phyloP scores from a whole-genome alignment of 37 sponge, comb jelly and placozoan genomes.

The Spongilla lacustris region DNA sequence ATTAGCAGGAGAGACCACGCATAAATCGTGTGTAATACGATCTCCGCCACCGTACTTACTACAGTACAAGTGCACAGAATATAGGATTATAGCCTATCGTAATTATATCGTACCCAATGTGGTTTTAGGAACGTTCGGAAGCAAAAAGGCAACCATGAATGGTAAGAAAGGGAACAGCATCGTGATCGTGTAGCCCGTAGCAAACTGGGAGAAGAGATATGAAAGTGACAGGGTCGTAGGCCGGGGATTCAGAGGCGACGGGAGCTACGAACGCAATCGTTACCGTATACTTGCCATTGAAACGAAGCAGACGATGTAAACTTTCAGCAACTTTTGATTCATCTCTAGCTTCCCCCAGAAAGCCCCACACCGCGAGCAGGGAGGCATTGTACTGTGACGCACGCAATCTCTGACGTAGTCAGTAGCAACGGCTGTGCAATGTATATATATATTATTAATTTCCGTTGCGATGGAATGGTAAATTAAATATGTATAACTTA shows the following conservation, averaged over 20 bases:
- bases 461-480: no score
- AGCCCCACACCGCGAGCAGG: not conserved
- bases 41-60: no score
- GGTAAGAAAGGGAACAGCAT: constrained; percentile 89
- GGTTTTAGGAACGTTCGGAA: constrained; percentile 20
- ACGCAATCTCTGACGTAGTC: no score
- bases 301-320: not conserved
- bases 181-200: constrained; percentile 73
- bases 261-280: not conserved
- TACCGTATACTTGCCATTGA: not conserved
- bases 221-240: no score
- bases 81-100: no score
- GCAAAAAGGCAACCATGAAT: constrained; percentile 84
- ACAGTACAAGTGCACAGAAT: no score
- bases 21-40: not conserved
- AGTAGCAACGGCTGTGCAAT: no score
- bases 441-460: no score
- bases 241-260: no score
- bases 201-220: constrained; percentile 30
- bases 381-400: not conserved
- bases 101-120: not conserved
- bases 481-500: no score
- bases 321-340: not conserved
- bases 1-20: not conserved
- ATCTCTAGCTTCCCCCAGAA: not conserved